phyloP scores from a whole-genome alignment of 2,888 invertebrate species.

The Epistrophella euchroma region DNA sequence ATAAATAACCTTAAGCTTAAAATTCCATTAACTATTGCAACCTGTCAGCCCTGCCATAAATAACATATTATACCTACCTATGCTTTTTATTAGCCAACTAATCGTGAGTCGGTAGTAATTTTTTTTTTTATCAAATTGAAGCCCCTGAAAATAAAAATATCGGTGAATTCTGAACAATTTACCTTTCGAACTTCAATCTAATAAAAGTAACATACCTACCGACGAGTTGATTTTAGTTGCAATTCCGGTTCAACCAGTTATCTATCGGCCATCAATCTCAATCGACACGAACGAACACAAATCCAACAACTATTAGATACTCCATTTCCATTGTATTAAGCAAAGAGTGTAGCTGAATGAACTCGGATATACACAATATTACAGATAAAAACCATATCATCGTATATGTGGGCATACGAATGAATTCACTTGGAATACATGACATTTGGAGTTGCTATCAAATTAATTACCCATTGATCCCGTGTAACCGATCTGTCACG shows the following conservation, averaged over 20 bases:
- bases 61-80: background rate
- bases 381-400: background rate
- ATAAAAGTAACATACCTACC: slow-evolving; percentile 10
- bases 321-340: background rate
- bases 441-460: slow-evolving; percentile 62
- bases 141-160: slow-evolving; percentile 3
- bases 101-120: slow-evolving; percentile 31
- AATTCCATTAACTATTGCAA: slow-evolving; percentile 22
- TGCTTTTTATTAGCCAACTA: slow-evolving; percentile 12
- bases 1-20: slow-evolving; percentile 9
- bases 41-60: slow-evolving; percentile 33
- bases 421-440: slow-evolving; percentile 56
- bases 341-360: slow-evolving; percentile 38
- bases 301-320: slow-evolving; percentile 23
- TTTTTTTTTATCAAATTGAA: slow-evolving; percentile 28
- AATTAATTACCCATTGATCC: slow-evolving; percentile 68
- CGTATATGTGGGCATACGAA: slow-evolving; percentile 1
- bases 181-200: slow-evolving; percentile 29
- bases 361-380: background rate
- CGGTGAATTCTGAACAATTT: slow-evolving; percentile 31
- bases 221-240: slow-evolving; percentile 28
- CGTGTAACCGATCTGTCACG: slow-evolving; percentile 69
- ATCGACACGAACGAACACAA: slow-evolving; percentile 5
- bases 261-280: slow-evolving; percentile 35
- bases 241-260: slow-evolving; percentile 65